These are phyloP conservation scores for Coregonus suidteri DNA, from an alignment of 2,797 vertebrate species.

Conservation along the genomic window DNA sequence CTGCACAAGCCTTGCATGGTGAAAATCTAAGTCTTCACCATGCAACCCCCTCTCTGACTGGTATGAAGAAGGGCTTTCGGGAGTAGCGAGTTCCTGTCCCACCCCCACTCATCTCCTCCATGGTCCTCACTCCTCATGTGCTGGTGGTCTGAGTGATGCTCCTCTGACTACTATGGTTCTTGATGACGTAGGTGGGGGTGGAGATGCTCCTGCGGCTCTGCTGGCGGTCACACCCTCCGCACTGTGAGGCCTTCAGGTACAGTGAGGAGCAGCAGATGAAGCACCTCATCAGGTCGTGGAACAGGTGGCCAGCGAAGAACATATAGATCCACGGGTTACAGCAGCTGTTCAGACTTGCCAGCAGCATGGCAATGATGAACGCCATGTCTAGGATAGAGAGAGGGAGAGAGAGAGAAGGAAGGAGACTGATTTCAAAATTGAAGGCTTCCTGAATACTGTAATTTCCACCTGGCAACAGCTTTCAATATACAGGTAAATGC, in stretches of 20 bases:
- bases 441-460: too few relatives aligned
- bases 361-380: slow-evolving; percentile 94
- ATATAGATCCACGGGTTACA: slow-evolving; percentile 99
- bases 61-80: too few relatives aligned
- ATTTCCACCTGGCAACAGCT: too few relatives aligned
- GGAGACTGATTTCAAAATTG: neutral
- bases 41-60: too few relatives aligned
- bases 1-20: too few relatives aligned
- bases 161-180: slow-evolving; percentile 82
- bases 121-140: slow-evolving; percentile 45
- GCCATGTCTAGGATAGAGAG: slow-evolving; percentile 75
- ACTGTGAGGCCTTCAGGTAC: slow-evolving; percentile 67
- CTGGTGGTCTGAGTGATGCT: slow-evolving; percentile 77
- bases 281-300: slow-evolving; percentile 83
- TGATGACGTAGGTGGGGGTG: slow-evolving; percentile 76
- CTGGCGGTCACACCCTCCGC: slow-evolving; percentile 68
- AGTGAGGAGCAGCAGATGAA: slow-evolving; percentile 82
- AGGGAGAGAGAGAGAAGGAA: neutral
- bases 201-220: slow-evolving; percentile 80
- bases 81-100: too few relatives aligned
- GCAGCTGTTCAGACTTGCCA: slow-evolving; percentile 98
- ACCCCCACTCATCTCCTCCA: neutral
- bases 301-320: slow-evolving; percentile 94
- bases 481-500: too few relatives aligned
- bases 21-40: too few relatives aligned